Conservation (phyloP, 2,113 vertebrate species). For the Tyrannus savana region DNA sequence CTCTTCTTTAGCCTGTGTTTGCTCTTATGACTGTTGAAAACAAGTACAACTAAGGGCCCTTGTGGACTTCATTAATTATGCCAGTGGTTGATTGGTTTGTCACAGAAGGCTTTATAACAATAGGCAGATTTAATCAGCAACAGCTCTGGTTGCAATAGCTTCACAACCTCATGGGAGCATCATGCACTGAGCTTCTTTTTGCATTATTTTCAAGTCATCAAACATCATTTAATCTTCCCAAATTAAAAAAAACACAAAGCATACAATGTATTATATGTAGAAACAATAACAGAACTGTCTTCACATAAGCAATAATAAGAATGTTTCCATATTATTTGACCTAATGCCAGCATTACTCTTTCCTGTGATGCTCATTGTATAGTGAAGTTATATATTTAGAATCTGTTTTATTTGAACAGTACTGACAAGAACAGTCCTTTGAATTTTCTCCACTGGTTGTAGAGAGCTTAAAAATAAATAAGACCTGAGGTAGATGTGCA, state of each 20-base stretch:
- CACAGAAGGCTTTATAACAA: background rate
- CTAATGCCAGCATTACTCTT: background rate
- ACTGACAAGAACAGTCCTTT: background rate
- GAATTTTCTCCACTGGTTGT: background rate
- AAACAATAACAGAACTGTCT: constrained; percentile 59
- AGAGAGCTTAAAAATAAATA: background rate
- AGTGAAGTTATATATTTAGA: constrained; percentile 69
- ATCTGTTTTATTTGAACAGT: constrained; percentile 34
- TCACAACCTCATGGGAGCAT: background rate
- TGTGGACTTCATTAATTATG: background rate
- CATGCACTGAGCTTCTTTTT: background rate
- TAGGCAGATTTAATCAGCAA: constrained; percentile 18
- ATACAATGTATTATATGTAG: background rate
- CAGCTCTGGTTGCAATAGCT: background rate
- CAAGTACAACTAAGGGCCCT: background rate
- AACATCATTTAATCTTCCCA: background rate
- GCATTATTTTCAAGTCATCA: background rate
- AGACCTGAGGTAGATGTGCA: background rate
- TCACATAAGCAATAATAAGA: constrained; percentile 12
- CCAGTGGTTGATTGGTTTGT: background rate
- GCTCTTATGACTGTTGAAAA: background rate
- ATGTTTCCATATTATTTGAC: constrained; percentile 63
- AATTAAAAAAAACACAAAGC: constrained; percentile 14
- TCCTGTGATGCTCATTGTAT: constrained; percentile 20
- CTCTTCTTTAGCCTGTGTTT: background rate